These are phyloP conservation scores for Columba janthina DNA, from an alignment of 2,113 vertebrate genomes.

Conservation along the genomic window DNA sequence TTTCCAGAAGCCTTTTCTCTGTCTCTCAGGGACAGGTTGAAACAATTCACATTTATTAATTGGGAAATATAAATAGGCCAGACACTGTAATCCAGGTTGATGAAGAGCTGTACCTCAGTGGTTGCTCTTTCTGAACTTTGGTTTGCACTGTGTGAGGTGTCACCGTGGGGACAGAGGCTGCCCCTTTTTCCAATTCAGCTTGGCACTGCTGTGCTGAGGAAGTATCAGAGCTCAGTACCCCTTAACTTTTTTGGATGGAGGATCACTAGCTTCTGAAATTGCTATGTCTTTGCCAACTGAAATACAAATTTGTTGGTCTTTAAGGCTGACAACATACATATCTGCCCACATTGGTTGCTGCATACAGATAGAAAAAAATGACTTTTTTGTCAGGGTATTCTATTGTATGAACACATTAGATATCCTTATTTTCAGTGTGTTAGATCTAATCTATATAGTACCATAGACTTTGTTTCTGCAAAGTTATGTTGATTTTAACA, in stretches of 20 bases:
- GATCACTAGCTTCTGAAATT: background rate
- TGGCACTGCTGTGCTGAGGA: background rate
- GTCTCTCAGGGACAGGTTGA: background rate
- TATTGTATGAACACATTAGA: background rate
- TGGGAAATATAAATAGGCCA: background rate
- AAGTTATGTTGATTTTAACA: background rate
- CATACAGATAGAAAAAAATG: background rate
- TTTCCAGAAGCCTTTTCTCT: background rate
- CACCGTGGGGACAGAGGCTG: background rate
- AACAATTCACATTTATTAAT: background rate
- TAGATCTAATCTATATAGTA: background rate
- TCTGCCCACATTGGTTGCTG: background rate
- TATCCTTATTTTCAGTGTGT: background rate
- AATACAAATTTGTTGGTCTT: background rate
- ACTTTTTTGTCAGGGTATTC: background rate
- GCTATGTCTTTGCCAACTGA: background rate
- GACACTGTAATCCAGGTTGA: background rate
- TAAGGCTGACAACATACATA: background rate
- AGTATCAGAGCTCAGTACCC: background rate
- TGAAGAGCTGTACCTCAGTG: background rate
- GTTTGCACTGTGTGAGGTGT: background rate
- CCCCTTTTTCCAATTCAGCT: background rate
- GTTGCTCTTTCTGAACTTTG: background rate
- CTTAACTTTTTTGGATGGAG: background rate
- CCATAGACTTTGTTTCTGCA: background rate